These are phyloP conservation scores for Irena cyanogastra DNA, from an alignment of 2,113 vertebrate species.

Conservation along the genomic window DNA sequence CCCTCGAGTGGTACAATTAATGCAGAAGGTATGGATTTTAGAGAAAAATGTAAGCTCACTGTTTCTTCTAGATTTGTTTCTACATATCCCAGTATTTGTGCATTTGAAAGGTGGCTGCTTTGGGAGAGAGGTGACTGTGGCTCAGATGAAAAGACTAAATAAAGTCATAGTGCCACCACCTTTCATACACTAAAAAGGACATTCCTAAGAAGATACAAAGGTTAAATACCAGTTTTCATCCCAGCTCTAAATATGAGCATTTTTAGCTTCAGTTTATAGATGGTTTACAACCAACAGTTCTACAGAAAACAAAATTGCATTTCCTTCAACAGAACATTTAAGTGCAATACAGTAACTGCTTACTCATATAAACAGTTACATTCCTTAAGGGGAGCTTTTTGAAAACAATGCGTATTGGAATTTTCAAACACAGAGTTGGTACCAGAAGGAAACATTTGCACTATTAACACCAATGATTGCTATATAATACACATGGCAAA, in stretches of 20 bases:
- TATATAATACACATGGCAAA: constrained; percentile 80
- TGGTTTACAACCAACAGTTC: constrained; percentile 74
- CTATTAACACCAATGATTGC: constrained; percentile 77
- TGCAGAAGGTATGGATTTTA: constrained; percentile 41
- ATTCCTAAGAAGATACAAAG: constrained; percentile 73
- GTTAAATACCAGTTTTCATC: constrained; percentile 76
- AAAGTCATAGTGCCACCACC: constrained; percentile 60
- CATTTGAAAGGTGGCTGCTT: constrained; percentile 51
- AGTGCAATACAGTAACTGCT: constrained; percentile 79
- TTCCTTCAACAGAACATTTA: constrained; percentile 77
- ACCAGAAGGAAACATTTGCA: constrained; percentile 77
- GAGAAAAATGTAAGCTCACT: constrained; percentile 19
- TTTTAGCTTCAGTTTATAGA: constrained; percentile 68
- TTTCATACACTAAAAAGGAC: constrained; percentile 60
- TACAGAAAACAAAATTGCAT: constrained; percentile 77
- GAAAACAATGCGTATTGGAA: constrained; percentile 73
- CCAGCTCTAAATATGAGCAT: constrained; percentile 73
- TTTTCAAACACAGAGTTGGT: constrained; percentile 76
- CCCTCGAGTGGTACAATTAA: constrained; percentile 20
- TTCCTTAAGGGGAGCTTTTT: constrained; percentile 78
- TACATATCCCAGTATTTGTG: constrained; percentile 34
- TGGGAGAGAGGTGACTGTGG: constrained; percentile 63
- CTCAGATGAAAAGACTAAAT: constrained; percentile 62
- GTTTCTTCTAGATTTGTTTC: constrained; percentile 45
- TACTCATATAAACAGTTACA: constrained; percentile 75